Evolutionary conservation across 1,140 invertebrate genomes (phyloP).

Genomic region (Leptinotarsa undecemlineata): DNA sequence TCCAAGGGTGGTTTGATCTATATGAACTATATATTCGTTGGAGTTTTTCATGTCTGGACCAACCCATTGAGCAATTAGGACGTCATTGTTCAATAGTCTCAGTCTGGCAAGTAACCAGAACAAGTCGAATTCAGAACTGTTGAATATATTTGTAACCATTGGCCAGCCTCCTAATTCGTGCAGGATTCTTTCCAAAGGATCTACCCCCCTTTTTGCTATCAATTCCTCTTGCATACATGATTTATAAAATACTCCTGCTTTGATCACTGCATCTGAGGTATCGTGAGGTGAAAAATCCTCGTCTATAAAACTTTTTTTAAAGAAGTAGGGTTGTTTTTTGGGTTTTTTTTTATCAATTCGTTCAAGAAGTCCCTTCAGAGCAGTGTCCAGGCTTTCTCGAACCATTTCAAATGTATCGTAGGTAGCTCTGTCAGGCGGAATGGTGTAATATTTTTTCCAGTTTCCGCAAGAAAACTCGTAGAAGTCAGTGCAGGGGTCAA

Average conservation of each 20-base stretch:
- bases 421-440: conserved; percentile 80
- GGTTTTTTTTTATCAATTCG: conserved; percentile 62
- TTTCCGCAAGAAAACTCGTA: conserved; percentile 89
- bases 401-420: conserved; percentile 84
- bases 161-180: conserved; percentile 84
- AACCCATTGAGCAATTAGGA: conserved; percentile 82
- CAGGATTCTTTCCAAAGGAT: conserved; percentile 73
- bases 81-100: conserved; percentile 81
- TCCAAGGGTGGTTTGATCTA: conserved; percentile 87
- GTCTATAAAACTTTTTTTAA: conserved; percentile 21
- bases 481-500: conserved; percentile 89
- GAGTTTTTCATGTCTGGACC: conserved; percentile 89
- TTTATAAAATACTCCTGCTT: conserved; percentile 79
- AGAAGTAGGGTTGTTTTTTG: conserved; percentile 1
- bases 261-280: conserved; percentile 64
- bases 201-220: conserved; percentile 68
- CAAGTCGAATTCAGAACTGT: conserved; percentile 71
- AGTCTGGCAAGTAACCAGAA: conserved; percentile 73
- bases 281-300: conserved; percentile 21
- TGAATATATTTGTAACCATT: conserved; percentile 69
- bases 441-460: conserved; percentile 81
- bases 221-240: conserved; percentile 83
- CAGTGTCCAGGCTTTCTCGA: conserved; percentile 72
- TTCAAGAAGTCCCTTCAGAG: conserved; percentile 70
- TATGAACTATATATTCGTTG: conserved; percentile 81